Conservation (phyloP, 2,797 vertebrate genomes). For the Schizothorax lantsangensis region DNA sequence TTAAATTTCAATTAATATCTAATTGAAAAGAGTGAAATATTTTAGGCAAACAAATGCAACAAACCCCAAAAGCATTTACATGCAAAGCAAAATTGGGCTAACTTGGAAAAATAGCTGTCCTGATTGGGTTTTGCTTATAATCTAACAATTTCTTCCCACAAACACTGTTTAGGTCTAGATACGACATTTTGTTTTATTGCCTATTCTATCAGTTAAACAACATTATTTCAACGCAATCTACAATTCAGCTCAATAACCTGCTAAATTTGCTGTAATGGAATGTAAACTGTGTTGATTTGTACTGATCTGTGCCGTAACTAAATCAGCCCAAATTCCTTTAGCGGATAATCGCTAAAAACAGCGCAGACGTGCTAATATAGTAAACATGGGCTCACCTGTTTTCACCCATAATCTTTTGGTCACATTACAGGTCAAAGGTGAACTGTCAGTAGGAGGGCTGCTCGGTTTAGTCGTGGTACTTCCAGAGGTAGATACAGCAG, state of each 20-base stretch:
- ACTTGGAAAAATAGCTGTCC: neutral
- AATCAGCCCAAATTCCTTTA: neutral
- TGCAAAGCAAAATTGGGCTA: neutral
- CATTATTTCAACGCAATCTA: neutral
- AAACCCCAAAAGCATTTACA: neutral
- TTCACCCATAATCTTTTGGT: conserved; percentile 89
- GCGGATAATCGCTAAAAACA: neutral
- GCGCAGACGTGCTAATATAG: neutral
- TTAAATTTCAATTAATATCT: neutral
- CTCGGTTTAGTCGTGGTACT: conserved; percentile 68
- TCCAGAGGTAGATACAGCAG: conserved; percentile 63
- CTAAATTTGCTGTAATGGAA: neutral
- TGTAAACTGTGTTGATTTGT: neutral
- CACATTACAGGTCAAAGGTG: conserved; percentile 86
- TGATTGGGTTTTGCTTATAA: neutral
- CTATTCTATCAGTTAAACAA: neutral
- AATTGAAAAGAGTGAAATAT: neutral
- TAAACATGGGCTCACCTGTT: conserved; percentile 81
- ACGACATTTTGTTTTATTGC: neutral
- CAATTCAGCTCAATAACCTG: neutral
- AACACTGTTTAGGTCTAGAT: neutral
- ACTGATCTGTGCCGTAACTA: neutral
- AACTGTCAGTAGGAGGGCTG: conserved; percentile 75
- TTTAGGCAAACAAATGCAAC: neutral
- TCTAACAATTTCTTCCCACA: neutral